Percentiles rank a stretch among this genome's conserved stretches.
Conservation (phyloP, 2,113 vertebrate genomes). For the Urocitellus parryii region DNA sequence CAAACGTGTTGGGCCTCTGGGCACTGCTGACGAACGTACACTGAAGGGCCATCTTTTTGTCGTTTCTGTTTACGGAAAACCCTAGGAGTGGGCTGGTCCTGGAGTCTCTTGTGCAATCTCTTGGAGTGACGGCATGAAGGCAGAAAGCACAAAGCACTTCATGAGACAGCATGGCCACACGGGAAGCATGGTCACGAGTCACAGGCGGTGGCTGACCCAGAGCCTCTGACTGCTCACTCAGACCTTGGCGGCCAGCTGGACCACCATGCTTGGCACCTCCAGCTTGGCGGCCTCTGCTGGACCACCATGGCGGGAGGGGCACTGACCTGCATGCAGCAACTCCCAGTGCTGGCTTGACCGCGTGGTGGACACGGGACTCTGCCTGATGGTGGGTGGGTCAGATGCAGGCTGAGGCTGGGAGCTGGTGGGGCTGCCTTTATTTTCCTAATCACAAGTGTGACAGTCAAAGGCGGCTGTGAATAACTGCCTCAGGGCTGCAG, state of each 20-base stretch:
- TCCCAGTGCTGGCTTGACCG: too few species aligned
- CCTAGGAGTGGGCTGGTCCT: background rate
- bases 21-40: too few species aligned
- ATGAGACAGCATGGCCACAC: too few species aligned
- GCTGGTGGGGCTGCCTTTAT: background rate
- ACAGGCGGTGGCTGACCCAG: background rate
- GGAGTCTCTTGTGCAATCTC: background rate
- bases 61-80: background rate
- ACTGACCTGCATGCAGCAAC: accelerated
- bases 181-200: accelerated
- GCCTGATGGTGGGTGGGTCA: background rate
- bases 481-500: background rate
- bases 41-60: background rate
- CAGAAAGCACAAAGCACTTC: too few species aligned
- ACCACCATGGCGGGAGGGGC: too few species aligned
- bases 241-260: too few species aligned
- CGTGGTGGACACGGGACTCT: background rate
- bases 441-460: background rate
- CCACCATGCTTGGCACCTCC: too few species aligned
- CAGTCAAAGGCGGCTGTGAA: background rate
- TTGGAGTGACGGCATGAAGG: accelerated
- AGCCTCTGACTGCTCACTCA: background rate
- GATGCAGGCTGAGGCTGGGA: too few species aligned
- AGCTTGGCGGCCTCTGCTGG: background rate
- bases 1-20: too few species aligned